These are phyloP conservation scores for Otolemur crassicaudatus DNA, from an alignment of 2,797 vertebrate species.

Conservation along the genomic window DNA sequence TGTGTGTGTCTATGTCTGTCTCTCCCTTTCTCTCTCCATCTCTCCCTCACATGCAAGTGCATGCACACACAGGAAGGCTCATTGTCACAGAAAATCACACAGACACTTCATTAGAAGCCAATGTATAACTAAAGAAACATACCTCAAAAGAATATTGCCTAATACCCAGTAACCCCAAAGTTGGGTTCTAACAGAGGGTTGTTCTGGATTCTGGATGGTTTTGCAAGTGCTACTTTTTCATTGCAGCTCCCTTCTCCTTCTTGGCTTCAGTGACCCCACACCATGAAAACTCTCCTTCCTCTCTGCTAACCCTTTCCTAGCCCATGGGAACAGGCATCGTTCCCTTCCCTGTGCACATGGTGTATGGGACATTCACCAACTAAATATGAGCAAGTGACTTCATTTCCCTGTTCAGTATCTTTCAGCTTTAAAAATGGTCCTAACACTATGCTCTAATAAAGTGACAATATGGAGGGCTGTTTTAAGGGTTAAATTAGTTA, in stretches of 20 bases:
- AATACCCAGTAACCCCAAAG: neutral
- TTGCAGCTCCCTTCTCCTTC: neutral
- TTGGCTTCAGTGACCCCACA: neutral
- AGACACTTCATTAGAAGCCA: neutral
- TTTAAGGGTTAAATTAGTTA: neutral
- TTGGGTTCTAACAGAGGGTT: neutral
- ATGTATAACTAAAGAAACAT: neutral
- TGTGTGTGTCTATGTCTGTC: neutral
- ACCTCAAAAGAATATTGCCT: neutral
- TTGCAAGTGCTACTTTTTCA: neutral
- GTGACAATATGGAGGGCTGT: neutral
- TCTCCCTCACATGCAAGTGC: no score
- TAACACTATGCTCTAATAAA: neutral
- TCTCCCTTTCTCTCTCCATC: neutral
- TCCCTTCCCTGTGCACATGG: neutral
- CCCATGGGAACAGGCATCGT: neutral
- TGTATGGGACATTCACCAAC: neutral
- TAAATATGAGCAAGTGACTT: neutral
- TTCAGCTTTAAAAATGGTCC: neutral
- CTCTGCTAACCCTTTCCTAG: neutral
- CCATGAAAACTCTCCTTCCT: neutral
- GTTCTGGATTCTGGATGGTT: neutral
- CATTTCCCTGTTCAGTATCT: neutral
- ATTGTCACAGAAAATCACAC: neutral
- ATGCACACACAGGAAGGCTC: neutral